Evolutionary conservation across 2,797 vertebrate species (phyloP).

Genomic region (Ficedula albicollis): DNA sequence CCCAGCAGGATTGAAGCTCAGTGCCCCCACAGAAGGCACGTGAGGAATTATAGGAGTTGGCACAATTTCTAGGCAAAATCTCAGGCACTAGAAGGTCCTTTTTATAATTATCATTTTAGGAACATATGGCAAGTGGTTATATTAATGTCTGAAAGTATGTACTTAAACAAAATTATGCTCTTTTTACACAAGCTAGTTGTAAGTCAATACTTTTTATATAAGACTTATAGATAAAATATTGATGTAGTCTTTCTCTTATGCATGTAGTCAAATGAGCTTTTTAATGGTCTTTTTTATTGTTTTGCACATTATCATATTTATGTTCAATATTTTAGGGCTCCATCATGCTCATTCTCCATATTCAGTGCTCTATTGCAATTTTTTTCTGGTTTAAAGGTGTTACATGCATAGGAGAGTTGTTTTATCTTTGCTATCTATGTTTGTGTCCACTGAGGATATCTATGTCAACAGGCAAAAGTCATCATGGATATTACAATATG

Average conservation of each 20-base stretch:
- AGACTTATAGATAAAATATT: background rate
- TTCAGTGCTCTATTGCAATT: no score
- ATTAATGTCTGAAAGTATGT: background rate
- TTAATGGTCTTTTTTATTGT: background rate
- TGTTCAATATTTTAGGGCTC: background rate
- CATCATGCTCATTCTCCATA: background rate
- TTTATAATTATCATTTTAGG: background rate
- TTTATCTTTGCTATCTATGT: background rate
- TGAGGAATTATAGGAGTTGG: background rate
- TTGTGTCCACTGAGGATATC: background rate
- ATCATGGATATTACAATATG: no score
- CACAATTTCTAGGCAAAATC: background rate
- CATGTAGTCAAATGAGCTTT: background rate
- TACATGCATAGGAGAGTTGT: rapidly evolving
- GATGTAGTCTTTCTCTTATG: background rate
- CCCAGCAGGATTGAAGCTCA: background rate
- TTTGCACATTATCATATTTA: background rate
- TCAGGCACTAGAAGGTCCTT: background rate
- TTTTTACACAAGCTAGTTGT: background rate
- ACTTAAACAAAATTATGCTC: background rate
- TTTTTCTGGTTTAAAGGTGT: background rate
- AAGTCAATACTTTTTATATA: background rate
- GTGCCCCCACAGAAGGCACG: background rate
- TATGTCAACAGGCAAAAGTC: background rate
- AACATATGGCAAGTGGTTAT: background rate